Conservation (phyloP, 2,113 vertebrate species). For the Oryzias javanicus region DNA sequence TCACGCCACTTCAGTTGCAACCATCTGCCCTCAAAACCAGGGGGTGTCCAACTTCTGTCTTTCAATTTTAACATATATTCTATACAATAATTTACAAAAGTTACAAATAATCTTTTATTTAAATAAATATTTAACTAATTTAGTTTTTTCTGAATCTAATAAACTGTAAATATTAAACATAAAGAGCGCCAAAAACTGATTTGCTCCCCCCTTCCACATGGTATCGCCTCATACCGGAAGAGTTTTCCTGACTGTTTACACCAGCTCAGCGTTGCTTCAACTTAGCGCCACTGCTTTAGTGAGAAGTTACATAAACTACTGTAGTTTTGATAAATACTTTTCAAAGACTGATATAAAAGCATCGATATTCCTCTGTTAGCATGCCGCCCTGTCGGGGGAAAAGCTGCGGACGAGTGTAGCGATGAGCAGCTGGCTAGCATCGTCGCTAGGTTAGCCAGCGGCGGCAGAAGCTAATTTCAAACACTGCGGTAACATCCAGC, state of each 20-base stretch:
- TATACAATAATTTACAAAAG: too few species aligned
- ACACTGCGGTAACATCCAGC: neutral
- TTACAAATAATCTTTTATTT: too few species aligned
- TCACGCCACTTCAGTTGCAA: conserved; percentile 58
- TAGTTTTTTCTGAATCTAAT: neutral
- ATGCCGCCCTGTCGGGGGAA: conserved; percentile 13
- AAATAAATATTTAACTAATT: too few species aligned
- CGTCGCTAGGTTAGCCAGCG: conserved; percentile 47
- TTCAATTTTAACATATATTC: neutral
- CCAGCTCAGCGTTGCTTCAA: conserved; percentile 27
- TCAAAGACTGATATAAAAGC: neutral
- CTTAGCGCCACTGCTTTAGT: conserved; percentile 35
- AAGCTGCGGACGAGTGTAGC: conserved; percentile 1
- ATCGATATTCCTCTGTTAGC: neutral
- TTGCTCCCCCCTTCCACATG: conserved; percentile 8
- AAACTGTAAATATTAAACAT: neutral
- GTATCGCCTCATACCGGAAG: conserved; percentile 67
- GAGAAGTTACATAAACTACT: neutral
- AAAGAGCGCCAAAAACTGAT: fast-evolving
- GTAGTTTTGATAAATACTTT: neutral
- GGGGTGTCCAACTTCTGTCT: neutral
- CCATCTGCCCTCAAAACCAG: conserved; percentile 32
- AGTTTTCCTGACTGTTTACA: conserved; percentile 69
- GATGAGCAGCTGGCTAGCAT: conserved; percentile 45
- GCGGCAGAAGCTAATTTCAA: conserved; percentile 30